A percentile compares a stretch with the other conserved stretches of the same genome.
These are phyloP conservation scores for Bombus affinis DNA, from an alignment of 1,140 invertebrate species.

Conservation along the genomic window DNA sequence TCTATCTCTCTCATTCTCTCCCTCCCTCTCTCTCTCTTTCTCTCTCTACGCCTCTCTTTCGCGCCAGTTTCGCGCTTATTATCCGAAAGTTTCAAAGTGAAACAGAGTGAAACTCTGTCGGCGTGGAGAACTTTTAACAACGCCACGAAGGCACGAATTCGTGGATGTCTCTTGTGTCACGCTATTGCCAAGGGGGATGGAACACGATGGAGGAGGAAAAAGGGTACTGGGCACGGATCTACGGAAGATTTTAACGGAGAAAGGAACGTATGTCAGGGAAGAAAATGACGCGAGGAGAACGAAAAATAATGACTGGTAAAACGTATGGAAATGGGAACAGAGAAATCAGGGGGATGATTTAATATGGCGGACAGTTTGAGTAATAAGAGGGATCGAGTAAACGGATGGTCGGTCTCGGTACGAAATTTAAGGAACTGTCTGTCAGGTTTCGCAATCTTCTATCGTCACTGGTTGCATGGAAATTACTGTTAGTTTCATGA, in stretches of 20 bases:
- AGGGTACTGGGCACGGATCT: not conserved
- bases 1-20: not conserved
- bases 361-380: not conserved
- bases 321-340: not conserved
- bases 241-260: conserved; percentile 9
- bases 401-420: not conserved
- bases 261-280: conserved; percentile 5
- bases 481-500: too few species aligned
- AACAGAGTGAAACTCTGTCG: conserved; percentile 58
- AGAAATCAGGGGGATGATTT: not conserved
- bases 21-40: not conserved
- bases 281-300: not conserved
- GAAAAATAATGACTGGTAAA: conserved; percentile 7
- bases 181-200: conserved; percentile 1
- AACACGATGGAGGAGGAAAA: too few species aligned
- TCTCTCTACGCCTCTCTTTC: not conserved
- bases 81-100: conserved; percentile 62
- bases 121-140: conserved; percentile 70
- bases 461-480: too few species aligned
- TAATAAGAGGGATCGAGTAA: not conserved
- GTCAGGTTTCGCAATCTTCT: not conserved
- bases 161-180: conserved; percentile 49
- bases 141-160: conserved; percentile 70
- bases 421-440: not conserved
- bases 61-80: conserved; percentile 57